phyloP scores from a whole-genome alignment of 2,888 invertebrate genomes.

The Deilephila porcellus region DNA sequence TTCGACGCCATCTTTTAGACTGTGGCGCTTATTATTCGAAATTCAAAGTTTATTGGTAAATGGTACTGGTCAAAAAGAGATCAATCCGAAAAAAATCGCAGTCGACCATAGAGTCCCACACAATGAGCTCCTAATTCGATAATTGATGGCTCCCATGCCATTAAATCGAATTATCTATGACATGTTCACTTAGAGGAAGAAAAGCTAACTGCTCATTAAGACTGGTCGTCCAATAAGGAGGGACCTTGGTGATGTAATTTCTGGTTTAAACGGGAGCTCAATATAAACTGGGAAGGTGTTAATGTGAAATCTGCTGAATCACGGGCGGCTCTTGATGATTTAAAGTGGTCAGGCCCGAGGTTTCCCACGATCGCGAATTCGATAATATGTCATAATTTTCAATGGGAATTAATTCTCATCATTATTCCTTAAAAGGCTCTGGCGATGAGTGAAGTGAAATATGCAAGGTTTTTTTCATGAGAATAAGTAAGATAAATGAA shows the following conservation, averaged over 20 bases:
- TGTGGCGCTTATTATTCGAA: neutral
- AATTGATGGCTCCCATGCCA: conserved; percentile 73
- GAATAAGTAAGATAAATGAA: neutral
- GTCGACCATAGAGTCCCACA: conserved; percentile 35
- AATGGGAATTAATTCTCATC: conserved; percentile 42
- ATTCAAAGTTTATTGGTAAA: neutral
- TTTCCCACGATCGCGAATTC: conserved; percentile 82
- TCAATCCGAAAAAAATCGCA: conserved; percentile 42
- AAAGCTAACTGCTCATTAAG: conserved; percentile 80
- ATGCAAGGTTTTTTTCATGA: conserved; percentile 12
- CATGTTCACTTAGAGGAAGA: conserved; percentile 76
- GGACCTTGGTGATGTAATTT: neutral
- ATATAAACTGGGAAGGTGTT: conserved; percentile 47
- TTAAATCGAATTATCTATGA: conserved; percentile 83
- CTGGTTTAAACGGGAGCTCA: neutral
- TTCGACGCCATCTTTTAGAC: neutral
- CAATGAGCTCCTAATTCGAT: conserved; percentile 73
- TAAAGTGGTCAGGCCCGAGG: conserved; percentile 60
- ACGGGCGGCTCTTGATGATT: conserved; percentile 61
- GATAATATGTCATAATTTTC: conserved; percentile 59
- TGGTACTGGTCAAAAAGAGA: neutral
- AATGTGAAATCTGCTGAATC: conserved; percentile 72
- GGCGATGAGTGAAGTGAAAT: conserved; percentile 12
- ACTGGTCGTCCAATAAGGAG: conserved; percentile 43
- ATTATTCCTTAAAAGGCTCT: conserved; percentile 7